Percentiles rank a stretch among this genome's conserved stretches.
Evolutionary conservation across 1,140 invertebrate genomes (phyloP).

Genomic region (Penaeus chinensis): DNA sequence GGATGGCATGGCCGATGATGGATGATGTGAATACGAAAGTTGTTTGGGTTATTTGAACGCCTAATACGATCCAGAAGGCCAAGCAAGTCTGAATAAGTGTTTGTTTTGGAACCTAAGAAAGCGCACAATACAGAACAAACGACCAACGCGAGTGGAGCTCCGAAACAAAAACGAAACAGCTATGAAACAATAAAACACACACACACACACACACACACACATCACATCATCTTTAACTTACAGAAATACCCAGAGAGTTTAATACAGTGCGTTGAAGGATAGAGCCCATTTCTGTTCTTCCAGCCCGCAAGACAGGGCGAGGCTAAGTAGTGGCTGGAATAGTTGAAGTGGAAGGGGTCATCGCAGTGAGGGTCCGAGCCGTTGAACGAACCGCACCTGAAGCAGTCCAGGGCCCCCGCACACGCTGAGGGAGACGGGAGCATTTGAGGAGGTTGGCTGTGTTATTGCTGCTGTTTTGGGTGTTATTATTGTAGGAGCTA

Average conservation of each 20-base stretch:
- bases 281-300: constrained; percentile 90
- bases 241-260: constrained; percentile 90
- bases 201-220: neutral
- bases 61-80: no score
- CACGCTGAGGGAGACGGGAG: neutral
- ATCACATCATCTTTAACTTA: constrained; percentile 68
- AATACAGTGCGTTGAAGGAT: constrained; percentile 95
- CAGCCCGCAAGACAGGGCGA: constrained; percentile 92
- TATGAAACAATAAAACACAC: neutral
- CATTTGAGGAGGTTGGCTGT: no score
- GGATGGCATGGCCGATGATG: no score
- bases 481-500: neutral
- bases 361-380: constrained; percentile 88
- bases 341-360: constrained; percentile 96
- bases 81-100: no score
- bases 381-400: constrained; percentile 93
- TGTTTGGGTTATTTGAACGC: no score
- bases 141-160: neutral
- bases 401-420: constrained; percentile 86
- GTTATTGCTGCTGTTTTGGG: neutral
- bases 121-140: no score
- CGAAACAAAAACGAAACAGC: neutral
- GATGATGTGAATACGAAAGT: no score
- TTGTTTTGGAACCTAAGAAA: no score
- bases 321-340: constrained; percentile 83